Conservation (phyloP, 2,888 invertebrate genomes). For the Epirrita christyi region DNA sequence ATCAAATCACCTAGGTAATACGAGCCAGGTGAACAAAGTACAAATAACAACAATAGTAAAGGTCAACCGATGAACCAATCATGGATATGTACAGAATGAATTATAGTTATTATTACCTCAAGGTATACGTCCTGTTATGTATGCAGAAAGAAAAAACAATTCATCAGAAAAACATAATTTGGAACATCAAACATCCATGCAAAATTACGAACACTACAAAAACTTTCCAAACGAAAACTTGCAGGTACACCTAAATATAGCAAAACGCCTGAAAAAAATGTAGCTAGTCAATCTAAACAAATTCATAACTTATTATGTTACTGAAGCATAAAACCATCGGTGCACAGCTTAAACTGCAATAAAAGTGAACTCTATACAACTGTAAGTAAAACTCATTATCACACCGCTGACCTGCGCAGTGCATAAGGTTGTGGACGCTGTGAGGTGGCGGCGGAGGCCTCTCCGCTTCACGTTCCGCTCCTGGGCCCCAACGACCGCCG, state of each 20-base stretch:
- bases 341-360: conserved; percentile 33
- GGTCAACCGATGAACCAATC: no score
- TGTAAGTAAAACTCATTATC: conserved; percentile 20
- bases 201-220: conserved; percentile 40
- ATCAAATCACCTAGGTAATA: no score
- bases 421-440: conserved; percentile 88
- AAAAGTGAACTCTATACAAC: conserved; percentile 33
- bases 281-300: conserved; percentile 5
- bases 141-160: conserved; percentile 56
- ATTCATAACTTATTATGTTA: conserved; percentile 6
- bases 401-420: conserved; percentile 89
- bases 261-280: conserved; percentile 11
- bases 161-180: conserved; percentile 36
- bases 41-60: no score
- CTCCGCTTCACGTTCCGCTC: conserved; percentile 83
- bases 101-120: conserved; percentile 64
- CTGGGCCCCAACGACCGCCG: conserved; percentile 58
- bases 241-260: conserved; percentile 10
- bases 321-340: conserved; percentile 28
- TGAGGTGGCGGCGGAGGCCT: conserved; percentile 90
- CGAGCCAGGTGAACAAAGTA: no score
- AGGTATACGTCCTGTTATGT: conserved; percentile 76
- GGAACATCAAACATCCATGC: conserved; percentile 37
- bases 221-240: conserved; percentile 15
- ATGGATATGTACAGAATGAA: conserved; percentile 5